Evolutionary conservation across 2,888 invertebrate genomes (phyloP), one percentile per base, ranked within the genome.

Genomic region (Aspidiotus destructor): DNA sequence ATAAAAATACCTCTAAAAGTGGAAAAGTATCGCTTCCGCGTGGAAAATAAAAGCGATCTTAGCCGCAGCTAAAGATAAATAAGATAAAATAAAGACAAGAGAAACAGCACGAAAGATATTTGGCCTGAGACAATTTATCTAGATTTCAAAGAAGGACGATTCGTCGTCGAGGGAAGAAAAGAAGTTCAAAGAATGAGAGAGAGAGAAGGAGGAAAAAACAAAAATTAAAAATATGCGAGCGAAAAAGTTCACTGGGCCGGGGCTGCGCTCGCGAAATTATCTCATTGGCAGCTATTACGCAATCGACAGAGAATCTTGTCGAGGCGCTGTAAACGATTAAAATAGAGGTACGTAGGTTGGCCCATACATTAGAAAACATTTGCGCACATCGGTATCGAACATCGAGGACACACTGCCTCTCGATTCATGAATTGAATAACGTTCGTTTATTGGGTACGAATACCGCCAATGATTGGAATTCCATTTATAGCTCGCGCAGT

Each of bases 61-160:
- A 65, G 65, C 65, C 65, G 65, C 65, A 58, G 55, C 65, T 17
- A 58, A 63, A 65, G 65, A 65, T 65, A 65, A 65, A 65, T 65
- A 65, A 57, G 65, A 65, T 65, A 65, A 65, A 58, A 65, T 65
- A 65, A 65, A 65, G 44, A 65, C 58, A 42, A 58, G 17, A 57
- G 42, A 58, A 58, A 42, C 41, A 55, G 42, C 58, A 57, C 15
- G 44, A 41, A 64, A 55, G 64, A 64, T 64, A 64, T 54, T 55
- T 42, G 54, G 55, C 28, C 53, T 57, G 41, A 55, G 64, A 64
- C 64, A 64, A 64, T 64, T 64, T 64, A 64, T 64, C 64, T 64
- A 64, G 64, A 64, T 64, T 64, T 17, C 17, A 28, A 64, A 55
- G 16, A 54, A 54, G 40, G 8, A 28, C 28, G 28, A 28, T 28